Percentiles rank a stretch among this genome's conserved stretches.
Conservation (phyloP, 2,797 vertebrate genomes). For the Holocentrus rufus region DNA sequence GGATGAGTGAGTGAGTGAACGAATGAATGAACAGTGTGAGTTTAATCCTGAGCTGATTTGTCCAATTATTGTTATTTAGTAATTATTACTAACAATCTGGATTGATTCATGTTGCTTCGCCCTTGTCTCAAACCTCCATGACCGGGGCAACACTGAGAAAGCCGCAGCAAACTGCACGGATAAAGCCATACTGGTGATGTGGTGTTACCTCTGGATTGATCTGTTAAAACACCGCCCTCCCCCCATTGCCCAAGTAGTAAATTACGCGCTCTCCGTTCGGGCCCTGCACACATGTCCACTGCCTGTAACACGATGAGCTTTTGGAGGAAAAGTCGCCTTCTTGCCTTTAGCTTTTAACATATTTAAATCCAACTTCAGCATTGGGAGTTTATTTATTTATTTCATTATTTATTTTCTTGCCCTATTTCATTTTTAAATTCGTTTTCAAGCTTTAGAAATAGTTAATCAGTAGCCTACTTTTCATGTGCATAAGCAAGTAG, state of each 20-base stretch:
- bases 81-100: too few relatives aligned
- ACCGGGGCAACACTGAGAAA: neutral
- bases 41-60: constrained; percentile 21
- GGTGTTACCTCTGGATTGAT: constrained; percentile 43
- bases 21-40: constrained; percentile 25
- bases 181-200: constrained; percentile 10
- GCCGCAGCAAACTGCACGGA: neutral
- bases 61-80: neutral
- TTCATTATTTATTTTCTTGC: too few relatives aligned
- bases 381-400: neutral
- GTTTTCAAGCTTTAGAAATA: too few relatives aligned
- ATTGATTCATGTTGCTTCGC: neutral
- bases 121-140: neutral
- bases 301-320: neutral
- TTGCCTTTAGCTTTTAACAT: neutral
- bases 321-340: constrained; percentile 1
- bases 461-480: too few relatives aligned
- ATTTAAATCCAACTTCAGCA: neutral
- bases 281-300: constrained; percentile 46
- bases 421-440: too few relatives aligned
- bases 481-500: neutral
- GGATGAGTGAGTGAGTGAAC: neutral
- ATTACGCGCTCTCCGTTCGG: constrained; percentile 55
- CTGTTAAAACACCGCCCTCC: constrained; percentile 38
- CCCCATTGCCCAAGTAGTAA: constrained; percentile 46